Base-by-base conservation (phyloP, 2,888 invertebrate genomes). In the Allacma fusca region DNA sequence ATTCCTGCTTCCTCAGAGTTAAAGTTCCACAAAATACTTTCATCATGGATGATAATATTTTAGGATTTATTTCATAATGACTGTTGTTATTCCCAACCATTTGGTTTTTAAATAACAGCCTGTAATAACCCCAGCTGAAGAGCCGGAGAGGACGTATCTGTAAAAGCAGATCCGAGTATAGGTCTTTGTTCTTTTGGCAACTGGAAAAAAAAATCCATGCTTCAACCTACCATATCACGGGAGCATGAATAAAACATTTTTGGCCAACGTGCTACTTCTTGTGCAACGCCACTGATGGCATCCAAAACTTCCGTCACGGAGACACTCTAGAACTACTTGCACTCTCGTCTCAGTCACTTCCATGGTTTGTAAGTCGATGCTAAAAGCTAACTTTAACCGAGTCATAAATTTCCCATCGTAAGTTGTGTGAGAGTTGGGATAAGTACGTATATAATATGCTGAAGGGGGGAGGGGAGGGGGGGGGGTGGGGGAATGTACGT, bases 221-320 rank as follows among this genome's bases (percentile, higher is more conserved):
- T 50, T 50, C 50, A n/a, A 12, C 19, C 50, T 50, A 50, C 16
- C 50, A 50, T 50, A 50, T 50, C 50, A 19, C 16, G 21, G 13
- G 57, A 21, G 26, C 24, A 62, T 62, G 62, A 62, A 62, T 62
- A 62, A 62, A 62, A 62, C 62, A 62, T 62, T 62, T 24, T 62
- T 62, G 12, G 62, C 62, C 62, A 21, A 24, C 62, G 24, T 62
- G 24, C 24, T 24, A 62, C 50, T 34, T 34, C 34, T 34, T 64
- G 23, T 24, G 24, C 57, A 57, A 57, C 23, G 34, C 28, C 26
- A 28, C 26, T 13, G n/a, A 12, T 2, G 29, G n/a, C 28, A 28
- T 29, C 28, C 29, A 26, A 26, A 21, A 65, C 16, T 26, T 65
- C 65, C 65, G 28, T 26, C 65, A 19, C 26, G 9, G 34, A 34